Percentiles rank a stretch among this genome's conserved stretches.
Evolutionary conservation across 2,113 vertebrate species (phyloP).

Genomic region (Oriolus oriolus): DNA sequence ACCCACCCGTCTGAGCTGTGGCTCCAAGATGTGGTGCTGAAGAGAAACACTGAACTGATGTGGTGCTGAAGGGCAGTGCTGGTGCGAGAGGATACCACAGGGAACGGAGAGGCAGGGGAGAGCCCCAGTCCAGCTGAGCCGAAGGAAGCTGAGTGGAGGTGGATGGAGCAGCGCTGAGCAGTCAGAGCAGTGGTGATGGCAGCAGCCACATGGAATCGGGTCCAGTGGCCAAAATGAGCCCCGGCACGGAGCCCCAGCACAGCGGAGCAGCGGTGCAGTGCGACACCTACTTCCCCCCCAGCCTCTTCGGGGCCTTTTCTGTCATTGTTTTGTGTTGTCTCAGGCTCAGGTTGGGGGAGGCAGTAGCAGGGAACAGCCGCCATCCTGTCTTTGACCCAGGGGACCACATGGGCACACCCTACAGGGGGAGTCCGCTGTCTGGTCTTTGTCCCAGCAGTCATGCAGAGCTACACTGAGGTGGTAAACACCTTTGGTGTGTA

Average conservation of each 20-base stretch:
- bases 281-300: background rate
- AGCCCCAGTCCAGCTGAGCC: background rate
- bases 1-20: background rate
- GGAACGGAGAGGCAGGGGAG: fast-evolving
- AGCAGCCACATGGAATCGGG: background rate
- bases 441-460: background rate
- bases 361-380: background rate
- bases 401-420: background rate
- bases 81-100: fast-evolving
- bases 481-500: background rate
- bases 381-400: background rate
- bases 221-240: background rate
- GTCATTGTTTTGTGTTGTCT: background rate
- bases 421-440: fast-evolving
- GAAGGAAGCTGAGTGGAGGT: background rate
- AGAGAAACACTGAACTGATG: fast-evolving
- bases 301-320: background rate
- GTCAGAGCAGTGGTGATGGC: background rate
- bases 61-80: fast-evolving
- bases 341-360: background rate
- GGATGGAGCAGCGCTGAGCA: background rate
- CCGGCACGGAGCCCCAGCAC: no score
- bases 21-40: background rate
- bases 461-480: background rate
- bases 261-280: fast-evolving